These are phyloP conservation scores for Hippocampus mohnikei DNA, from an alignment of 2,113 vertebrate species.

Conservation along the genomic window DNA sequence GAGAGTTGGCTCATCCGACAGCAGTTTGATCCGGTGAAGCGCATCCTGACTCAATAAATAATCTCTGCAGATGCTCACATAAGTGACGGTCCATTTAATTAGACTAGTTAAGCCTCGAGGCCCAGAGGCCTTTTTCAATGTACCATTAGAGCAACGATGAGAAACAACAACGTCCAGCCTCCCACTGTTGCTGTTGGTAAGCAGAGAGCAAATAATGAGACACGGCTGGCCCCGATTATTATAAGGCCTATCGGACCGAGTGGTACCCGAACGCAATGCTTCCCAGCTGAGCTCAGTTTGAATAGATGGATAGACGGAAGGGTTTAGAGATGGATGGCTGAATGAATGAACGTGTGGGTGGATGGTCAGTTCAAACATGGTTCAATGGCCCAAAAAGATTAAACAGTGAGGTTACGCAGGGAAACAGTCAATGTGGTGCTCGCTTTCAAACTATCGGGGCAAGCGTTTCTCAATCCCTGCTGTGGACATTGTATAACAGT, in stretches of 20 bases:
- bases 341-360: conserved; percentile 26
- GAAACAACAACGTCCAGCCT: conserved; percentile 56
- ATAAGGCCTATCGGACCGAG: conserved; percentile 50
- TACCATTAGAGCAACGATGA: conserved; percentile 63
- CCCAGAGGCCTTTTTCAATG: conserved; percentile 65
- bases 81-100: conserved; percentile 69
- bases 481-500: not conserved
- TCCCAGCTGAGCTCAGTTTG: conserved; percentile 46
- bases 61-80: conserved; percentile 60
- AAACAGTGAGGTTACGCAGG: conserved; percentile 41
- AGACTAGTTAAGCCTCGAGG: conserved; percentile 65
- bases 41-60: conserved; percentile 64
- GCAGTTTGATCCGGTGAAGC: conserved; percentile 59
- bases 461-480: conserved; percentile 13
- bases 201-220: conserved; percentile 64
- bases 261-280: conserved; percentile 43
- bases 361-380: conserved; percentile 58
- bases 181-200: conserved; percentile 44
- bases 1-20: conserved; percentile 54
- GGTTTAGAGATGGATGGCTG: conserved; percentile 13
- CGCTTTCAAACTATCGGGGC: conserved; percentile 40
- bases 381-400: conserved; percentile 53
- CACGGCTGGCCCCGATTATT: conserved; percentile 39
- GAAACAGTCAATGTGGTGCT: conserved; percentile 25
- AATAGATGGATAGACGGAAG: conserved; percentile 27